Percentiles rank a stretch among this genome's conserved stretches.
phyloP scores from a whole-genome alignment of 2,797 vertebrate genomes.

The Sylvia borin region DNA sequence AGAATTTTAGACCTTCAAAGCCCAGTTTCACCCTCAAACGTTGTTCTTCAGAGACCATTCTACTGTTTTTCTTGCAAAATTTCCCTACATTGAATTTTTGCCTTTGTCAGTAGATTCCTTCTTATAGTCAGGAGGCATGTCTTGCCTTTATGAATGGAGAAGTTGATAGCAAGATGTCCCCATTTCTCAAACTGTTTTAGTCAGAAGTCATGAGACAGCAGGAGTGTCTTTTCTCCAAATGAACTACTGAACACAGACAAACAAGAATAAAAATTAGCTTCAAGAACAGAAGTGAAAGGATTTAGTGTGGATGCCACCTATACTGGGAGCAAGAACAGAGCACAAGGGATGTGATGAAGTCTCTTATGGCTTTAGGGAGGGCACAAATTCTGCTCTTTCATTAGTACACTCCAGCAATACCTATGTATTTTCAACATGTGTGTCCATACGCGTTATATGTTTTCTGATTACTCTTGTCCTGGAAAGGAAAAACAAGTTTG shows the following conservation, averaged over 20 bases:
- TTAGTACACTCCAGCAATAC: background rate
- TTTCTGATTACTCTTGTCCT: background rate
- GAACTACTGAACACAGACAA: background rate
- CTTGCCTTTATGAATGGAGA: background rate
- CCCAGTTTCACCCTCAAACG: background rate
- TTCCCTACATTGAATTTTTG: background rate
- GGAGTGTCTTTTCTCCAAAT: background rate
- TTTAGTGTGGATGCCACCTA: background rate
- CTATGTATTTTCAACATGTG: background rate
- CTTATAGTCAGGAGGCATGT: background rate
- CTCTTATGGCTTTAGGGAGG: background rate
- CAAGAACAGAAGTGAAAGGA: background rate
- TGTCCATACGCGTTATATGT: fast-evolving
- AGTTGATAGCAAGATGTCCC: background rate
- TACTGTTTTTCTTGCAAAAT: background rate
- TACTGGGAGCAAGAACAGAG: background rate
- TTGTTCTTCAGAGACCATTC: background rate
- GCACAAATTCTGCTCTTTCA: background rate
- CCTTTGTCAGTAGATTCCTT: background rate
- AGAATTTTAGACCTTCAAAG: background rate
- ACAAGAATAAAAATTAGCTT: background rate
- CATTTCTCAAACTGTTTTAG: background rate
- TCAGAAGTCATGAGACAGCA: background rate
- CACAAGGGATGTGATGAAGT: background rate
- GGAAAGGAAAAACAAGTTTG: background rate